Conservation (phyloP, 2,888 invertebrate genomes). For the Andrena bicolor region DNA sequence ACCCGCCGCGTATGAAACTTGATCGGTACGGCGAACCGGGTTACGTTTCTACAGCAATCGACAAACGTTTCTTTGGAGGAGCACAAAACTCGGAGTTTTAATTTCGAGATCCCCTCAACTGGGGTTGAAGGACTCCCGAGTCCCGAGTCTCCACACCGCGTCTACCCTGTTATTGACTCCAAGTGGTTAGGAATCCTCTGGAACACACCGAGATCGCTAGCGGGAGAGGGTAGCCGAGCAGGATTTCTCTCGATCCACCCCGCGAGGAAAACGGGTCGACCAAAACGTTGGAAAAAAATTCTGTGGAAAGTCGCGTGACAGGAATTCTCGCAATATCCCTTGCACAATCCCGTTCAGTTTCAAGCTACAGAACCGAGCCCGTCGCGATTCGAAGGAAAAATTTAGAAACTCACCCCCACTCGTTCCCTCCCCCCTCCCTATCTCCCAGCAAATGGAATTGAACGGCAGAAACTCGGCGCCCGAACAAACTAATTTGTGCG, state of each 20-base stretch:
- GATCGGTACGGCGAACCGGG: neutral
- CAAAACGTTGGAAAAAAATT: neutral
- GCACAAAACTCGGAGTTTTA: too few relatives aligned
- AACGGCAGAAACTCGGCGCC: slow-evolving; percentile 75
- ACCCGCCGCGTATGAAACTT: neutral
- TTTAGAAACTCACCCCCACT: neutral
- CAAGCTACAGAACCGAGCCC: neutral
- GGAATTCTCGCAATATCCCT: slow-evolving; percentile 4
- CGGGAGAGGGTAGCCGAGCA: neutral
- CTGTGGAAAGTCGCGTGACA: neutral
- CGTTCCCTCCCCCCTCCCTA: neutral
- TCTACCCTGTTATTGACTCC: slow-evolving; percentile 20
- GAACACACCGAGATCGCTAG: neutral
- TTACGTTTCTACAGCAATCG: too few relatives aligned
- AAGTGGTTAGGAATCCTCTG: slow-evolving; percentile 26
- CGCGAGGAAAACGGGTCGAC: slow-evolving; percentile 43
- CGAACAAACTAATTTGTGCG: slow-evolving; percentile 72
- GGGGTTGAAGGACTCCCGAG: too few relatives aligned
- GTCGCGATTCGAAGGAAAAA: slow-evolving; percentile 30
- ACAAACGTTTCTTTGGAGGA: too few relatives aligned
- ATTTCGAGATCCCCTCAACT: too few relatives aligned
- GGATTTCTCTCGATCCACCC: slow-evolving; percentile 55
- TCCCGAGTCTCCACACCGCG: neutral
- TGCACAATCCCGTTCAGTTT: neutral
- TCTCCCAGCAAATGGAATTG: slow-evolving; percentile 74